Evolutionary conservation across 1,140 invertebrate genomes (phyloP).

Genomic region (Tyrophagus putrescentiae): DNA sequence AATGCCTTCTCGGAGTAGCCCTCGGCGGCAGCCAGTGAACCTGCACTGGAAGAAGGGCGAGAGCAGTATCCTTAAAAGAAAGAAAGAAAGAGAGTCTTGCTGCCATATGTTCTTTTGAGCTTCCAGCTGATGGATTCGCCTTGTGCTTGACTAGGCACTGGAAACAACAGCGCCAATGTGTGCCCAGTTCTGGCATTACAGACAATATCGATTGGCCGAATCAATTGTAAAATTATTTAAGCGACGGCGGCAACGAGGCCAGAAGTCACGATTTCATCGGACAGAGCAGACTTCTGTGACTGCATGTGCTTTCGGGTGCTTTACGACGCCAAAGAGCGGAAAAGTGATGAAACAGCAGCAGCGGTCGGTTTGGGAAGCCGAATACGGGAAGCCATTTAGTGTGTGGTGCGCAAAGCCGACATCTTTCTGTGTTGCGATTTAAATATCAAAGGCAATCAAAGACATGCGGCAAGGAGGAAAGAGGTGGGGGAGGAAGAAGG

Average conservation of each 20-base stretch:
- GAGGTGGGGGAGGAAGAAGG: background rate
- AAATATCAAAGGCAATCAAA: slow-evolving; percentile 8
- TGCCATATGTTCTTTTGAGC: too few species aligned
- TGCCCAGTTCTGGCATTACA: background rate
- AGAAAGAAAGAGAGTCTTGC: too few species aligned
- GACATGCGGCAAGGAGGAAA: background rate
- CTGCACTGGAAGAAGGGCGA: too few species aligned
- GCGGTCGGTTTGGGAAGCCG: too few species aligned
- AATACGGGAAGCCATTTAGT: background rate
- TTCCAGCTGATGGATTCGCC: too few species aligned
- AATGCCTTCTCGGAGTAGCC: too few species aligned
- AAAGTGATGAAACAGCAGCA: slow-evolving; percentile 11
- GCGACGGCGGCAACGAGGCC: background rate
- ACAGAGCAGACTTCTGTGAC: too few species aligned
- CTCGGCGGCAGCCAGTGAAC: too few species aligned
- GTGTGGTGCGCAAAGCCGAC: background rate
- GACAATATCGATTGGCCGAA: slow-evolving; percentile 2
- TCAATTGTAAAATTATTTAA: slow-evolving; percentile 3
- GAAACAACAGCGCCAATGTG: background rate
- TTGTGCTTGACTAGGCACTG: too few species aligned
- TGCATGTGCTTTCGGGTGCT: too few species aligned
- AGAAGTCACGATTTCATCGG: background rate
- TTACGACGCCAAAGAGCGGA: too few species aligned
- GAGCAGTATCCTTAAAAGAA: too few species aligned
- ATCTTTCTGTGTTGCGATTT: slow-evolving; percentile 8